Evolutionary conservation across 2,888 invertebrate genomes (phyloP), one percentile per base, ranked within the genome.

Genomic region (Ichneumoninae sp.): DNA sequence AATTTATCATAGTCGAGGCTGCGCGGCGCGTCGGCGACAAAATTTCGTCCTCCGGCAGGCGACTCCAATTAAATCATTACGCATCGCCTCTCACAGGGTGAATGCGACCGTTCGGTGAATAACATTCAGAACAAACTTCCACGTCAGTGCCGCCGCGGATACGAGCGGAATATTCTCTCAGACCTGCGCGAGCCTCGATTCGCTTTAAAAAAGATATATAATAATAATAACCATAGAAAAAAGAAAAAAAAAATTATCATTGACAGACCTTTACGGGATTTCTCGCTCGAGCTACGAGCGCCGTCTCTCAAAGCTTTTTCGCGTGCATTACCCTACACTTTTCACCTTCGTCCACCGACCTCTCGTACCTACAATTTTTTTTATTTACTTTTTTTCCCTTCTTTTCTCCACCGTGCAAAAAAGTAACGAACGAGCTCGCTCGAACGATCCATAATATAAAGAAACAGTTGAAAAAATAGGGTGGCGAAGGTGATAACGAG

Each of bases 401-500:
- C n/a, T 66, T 69, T 74, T 83, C 36, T 44, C 71, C 19, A 60
- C 57, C 63, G 60, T 36, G 4, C 22, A 36, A n/a, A 81, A 77
- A 81, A 77, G 44, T 73, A 81, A 84, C 44, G 69, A 75, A 78
- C 69, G 65, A 60, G 22, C 65, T 70, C 74, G 81, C 57, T 40
- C 40, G 74, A 33, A 70, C 78, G 40, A 36, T 78, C 44, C 63
- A 52, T 63, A 63, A 69, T 78, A 84, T 81, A 75, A 50, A 69
- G 19, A 66, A 81, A 68, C 10, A 40, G 44, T 36, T 44, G 63
- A 52, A 77, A 68, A 65, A 71, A 80, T 44, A 73, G 50, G n/a
- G 22, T 70, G 69, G 7, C 26, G 71, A 52, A 71, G 66, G 71
- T 76, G 80, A 83, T 83, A 83, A 83, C 83, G 83, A 83, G 80